A percentile compares a stretch with the other conserved stretches of the same genome.
Evolutionary conservation across 2,888 invertebrate genomes (phyloP).

Genomic region (Eupithecia dodoneata): DNA sequence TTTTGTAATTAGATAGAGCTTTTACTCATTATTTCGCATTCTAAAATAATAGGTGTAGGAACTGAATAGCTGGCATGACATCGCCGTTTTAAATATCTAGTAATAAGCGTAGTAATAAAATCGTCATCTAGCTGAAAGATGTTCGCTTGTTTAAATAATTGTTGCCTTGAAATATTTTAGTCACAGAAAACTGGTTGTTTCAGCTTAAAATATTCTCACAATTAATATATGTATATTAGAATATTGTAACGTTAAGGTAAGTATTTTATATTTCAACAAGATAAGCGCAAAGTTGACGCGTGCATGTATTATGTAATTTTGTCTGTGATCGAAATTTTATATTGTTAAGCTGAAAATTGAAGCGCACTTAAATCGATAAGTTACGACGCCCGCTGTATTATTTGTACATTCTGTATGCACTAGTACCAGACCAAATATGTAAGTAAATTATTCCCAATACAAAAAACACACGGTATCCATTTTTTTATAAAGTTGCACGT

Average conservation of each 20-base stretch:
- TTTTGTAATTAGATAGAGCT: slow-evolving; percentile 13
- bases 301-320: slow-evolving; percentile 80
- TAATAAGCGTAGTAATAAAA: slow-evolving; percentile 47
- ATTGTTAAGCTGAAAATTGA: slow-evolving; percentile 78
- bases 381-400: slow-evolving; percentile 50
- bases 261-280: slow-evolving; percentile 78
- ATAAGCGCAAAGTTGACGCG: slow-evolving; percentile 72
- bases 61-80: slow-evolving; percentile 12
- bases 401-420: slow-evolving; percentile 62
- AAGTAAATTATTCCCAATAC: neutral
- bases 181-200: slow-evolving; percentile 76
- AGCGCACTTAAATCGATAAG: slow-evolving; percentile 64
- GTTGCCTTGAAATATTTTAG: slow-evolving; percentile 76
- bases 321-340: slow-evolving; percentile 83
- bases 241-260: slow-evolving; percentile 75
- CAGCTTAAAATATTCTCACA: slow-evolving; percentile 76
- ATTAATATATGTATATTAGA: slow-evolving; percentile 63
- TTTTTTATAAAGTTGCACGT: neutral
- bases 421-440: slow-evolving; percentile 23
- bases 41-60: slow-evolving; percentile 15
- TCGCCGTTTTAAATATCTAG: slow-evolving; percentile 35
- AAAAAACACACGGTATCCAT: neutral
- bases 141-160: slow-evolving; percentile 66
- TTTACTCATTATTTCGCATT: slow-evolving; percentile 13
- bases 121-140: slow-evolving; percentile 59